A percentile compares a stretch with the other conserved stretches of the same genome.
Evolutionary conservation across 2,888 invertebrate genomes (phyloP).

Genomic region (Harmothoe impar): DNA sequence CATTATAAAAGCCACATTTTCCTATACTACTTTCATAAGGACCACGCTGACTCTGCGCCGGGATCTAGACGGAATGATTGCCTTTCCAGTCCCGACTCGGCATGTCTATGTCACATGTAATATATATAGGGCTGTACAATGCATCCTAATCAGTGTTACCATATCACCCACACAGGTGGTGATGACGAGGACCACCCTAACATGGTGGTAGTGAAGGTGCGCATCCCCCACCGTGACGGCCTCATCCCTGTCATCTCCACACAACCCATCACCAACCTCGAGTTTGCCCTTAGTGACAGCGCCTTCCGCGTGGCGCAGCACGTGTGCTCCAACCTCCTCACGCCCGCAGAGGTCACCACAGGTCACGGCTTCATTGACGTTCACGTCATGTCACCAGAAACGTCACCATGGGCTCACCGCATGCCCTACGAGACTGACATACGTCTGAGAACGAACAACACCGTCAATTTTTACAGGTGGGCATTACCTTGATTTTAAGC

Average conservation of each 20-base stretch:
- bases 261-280: slow-evolving; percentile 81
- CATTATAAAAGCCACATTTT: too few relatives aligned
- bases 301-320: slow-evolving; percentile 80
- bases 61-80: too few relatives aligned
- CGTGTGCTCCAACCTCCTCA: slow-evolving; percentile 82
- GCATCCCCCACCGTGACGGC: slow-evolving; percentile 82
- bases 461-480: slow-evolving; percentile 82
- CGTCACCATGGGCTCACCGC: slow-evolving; percentile 2
- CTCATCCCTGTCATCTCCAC: slow-evolving; percentile 83
- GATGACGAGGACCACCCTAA: slow-evolving; percentile 80
- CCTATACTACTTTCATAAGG: too few relatives aligned
- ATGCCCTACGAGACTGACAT: slow-evolving; percentile 23
- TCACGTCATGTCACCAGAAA: not conserved
- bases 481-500: slow-evolving; percentile 54
- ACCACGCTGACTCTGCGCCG: too few relatives aligned
- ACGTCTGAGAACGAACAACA: slow-evolving; percentile 74
- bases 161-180: slow-evolving; percentile 76
- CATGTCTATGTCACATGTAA: too few relatives aligned
- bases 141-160: too few relatives aligned
- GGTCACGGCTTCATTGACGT: slow-evolving; percentile 76
- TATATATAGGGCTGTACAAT: too few relatives aligned
- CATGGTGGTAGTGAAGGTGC: slow-evolving; percentile 79
- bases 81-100: too few relatives aligned
- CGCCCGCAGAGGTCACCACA: slow-evolving; percentile 76
- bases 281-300: slow-evolving; percentile 81